Evolutionary conservation across 2,113 vertebrate species (phyloP), one percentile per base, ranked within the genome.

Genomic region (Danionella cerebrum): DNA sequence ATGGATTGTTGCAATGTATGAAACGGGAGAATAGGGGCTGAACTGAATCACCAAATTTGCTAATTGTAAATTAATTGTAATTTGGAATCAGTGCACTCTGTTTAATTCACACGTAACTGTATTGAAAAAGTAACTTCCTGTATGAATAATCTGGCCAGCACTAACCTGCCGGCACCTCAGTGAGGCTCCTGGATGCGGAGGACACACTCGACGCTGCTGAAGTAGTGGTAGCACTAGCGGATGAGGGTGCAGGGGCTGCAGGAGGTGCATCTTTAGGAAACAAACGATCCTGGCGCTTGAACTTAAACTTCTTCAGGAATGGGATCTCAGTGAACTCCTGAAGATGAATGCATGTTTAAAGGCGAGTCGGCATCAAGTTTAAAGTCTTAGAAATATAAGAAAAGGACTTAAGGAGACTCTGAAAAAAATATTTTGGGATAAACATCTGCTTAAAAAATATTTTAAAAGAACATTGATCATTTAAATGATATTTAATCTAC

Each of bases 301-400:
- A 90, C 79, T 97, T 99, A 72, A 97, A 90, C 79, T 98, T 98
- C 81, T 96, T 99, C 65, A 99, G 79, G 78, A 92, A 96, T 22
- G 95, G 75, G 68, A 99, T 85, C 80, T 97, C 93, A 2, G 88
- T 82, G 70, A 98, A 96, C 77, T 95, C 93, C 96, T 99, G 59
- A 41, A 71, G 65, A 1, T 4, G 42, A 59, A 45, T 5, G 9
- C 29, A 33, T 33, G 29, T 33, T 33, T 3, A 33, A n/a, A n/a
- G n/a, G n/a, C n/a, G n/a, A n/a, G n/a, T n/a, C n/a, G n/a, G n/a
- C n/a, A n/a, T n/a, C n/a, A n/a, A n/a, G n/a, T n/a, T n/a, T n/a
- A n/a, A n/a, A n/a, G n/a, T n/a, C n/a, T n/a, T n/a, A n/a, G n/a
- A n/a, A n/a, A n/a, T n/a, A n/a, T n/a, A n/a, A n/a, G n/a, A n/a